These are phyloP conservation scores for Manis crassicaudata DNA, from an alignment of 2,797 vertebrate genomes.

Conservation along the genomic window DNA sequence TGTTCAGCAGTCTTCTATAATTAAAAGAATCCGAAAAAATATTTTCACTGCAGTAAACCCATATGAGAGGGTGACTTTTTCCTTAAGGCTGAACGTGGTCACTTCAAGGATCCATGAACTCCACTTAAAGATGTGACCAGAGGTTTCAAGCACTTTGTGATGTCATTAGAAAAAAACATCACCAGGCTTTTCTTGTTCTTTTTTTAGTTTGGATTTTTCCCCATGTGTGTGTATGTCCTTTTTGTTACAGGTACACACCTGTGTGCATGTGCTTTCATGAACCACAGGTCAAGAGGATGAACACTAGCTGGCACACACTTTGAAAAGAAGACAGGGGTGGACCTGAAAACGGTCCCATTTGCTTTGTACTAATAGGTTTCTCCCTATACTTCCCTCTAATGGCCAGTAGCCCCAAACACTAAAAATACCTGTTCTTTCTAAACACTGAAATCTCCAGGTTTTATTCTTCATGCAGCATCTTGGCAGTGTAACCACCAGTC, in stretches of 20 bases:
- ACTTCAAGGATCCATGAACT: not conserved
- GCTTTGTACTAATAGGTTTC: not conserved
- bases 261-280: fast-evolving
- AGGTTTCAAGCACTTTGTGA: not conserved
- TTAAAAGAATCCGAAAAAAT: not conserved
- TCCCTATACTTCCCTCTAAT: too few relatives aligned
- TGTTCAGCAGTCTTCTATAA: not conserved
- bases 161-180: not conserved
- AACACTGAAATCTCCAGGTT: not conserved
- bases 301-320: too few relatives aligned
- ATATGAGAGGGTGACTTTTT: not conserved
- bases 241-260: fast-evolving
- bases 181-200: not conserved
- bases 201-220: not conserved
- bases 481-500: fast-evolving
- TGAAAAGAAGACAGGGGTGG: too few relatives aligned
- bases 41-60: not conserved
- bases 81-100: not conserved
- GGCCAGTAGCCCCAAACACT: too few relatives aligned
- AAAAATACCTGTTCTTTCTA: not conserved
- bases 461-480: not conserved
- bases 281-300: not conserved
- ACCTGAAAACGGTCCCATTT: not conserved
- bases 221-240: fast-evolving
- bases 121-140: not conserved